A percentile compares a stretch with the other conserved stretches of the same genome.
These are phyloP conservation scores for Hippoglossus hippoglossus DNA, from an alignment of 2,797 vertebrate species.

Conservation along the genomic window DNA sequence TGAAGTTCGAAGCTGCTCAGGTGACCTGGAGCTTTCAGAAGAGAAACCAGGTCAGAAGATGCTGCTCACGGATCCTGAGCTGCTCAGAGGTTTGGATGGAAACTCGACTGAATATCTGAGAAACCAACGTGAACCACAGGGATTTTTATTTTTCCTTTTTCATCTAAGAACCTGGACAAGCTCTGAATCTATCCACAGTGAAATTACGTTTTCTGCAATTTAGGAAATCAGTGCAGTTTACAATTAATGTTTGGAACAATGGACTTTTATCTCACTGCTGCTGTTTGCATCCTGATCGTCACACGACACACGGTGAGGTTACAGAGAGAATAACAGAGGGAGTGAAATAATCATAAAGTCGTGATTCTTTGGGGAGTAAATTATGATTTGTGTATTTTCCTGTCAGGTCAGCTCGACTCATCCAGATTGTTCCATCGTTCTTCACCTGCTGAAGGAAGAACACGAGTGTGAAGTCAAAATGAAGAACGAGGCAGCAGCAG, in stretches of 20 bases:
- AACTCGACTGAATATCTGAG: neutral
- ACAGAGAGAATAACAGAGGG: no score
- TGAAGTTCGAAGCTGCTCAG: neutral
- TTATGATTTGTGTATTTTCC: neutral
- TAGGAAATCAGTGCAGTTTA: no score
- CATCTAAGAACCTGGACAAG: no score
- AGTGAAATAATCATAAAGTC: no score
- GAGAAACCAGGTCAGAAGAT: no score
- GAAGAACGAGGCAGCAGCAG: neutral
- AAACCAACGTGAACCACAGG: neutral
- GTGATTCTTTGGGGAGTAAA: no score
- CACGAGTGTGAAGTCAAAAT: slow-evolving; percentile 52
- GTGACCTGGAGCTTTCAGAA: slow-evolving; percentile 1
- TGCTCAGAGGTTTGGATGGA: no score
- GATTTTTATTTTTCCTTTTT: no score
- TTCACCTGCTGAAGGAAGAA: slow-evolving; percentile 56
- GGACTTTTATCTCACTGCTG: slow-evolving; percentile 6
- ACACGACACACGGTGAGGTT: slow-evolving; percentile 3
- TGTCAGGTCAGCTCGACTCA: slow-evolving; percentile 54
- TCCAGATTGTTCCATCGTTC: slow-evolving; percentile 58
- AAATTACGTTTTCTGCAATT: no score
- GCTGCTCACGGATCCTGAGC: no score
- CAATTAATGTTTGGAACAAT: slow-evolving; percentile 1
- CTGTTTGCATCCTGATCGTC: slow-evolving; percentile 13
- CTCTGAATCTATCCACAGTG: no score